Evolutionary conservation across 2,888 invertebrate genomes (phyloP).

Genomic region (Apamea epomidion): DNA sequence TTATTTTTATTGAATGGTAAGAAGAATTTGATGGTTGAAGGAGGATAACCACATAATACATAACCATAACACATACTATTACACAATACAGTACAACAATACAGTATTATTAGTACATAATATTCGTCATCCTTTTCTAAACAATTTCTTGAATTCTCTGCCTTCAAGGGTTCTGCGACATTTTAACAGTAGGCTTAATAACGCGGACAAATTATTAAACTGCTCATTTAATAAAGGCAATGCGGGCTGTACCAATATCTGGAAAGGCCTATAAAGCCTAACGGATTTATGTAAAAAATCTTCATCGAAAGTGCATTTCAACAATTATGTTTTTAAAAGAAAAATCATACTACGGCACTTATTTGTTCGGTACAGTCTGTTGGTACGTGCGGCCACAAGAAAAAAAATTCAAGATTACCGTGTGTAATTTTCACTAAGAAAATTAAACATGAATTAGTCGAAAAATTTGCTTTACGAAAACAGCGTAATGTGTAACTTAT

Average conservation of each 20-base stretch:
- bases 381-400: slow-evolving; percentile 46
- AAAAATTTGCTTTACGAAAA: slow-evolving; percentile 19
- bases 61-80: too few relatives aligned
- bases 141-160: neutral
- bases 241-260: neutral
- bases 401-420: slow-evolving; percentile 40
- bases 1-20: neutral
- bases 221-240: neutral
- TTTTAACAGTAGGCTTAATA: too few relatives aligned
- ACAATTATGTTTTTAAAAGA: neutral
- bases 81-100: too few relatives aligned
- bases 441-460: slow-evolving; percentile 29
- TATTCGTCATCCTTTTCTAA: neutral
- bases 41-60: neutral
- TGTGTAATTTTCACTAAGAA: slow-evolving; percentile 32
- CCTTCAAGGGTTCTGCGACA: neutral
- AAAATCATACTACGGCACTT: neutral
- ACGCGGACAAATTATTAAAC: neutral
- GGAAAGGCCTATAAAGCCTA: neutral
- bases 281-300: neutral
- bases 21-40: neutral
- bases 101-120: too few relatives aligned
- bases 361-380: slow-evolving; percentile 30
- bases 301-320: neutral
- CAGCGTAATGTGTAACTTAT: slow-evolving; percentile 23